Base-by-base conservation (phyloP, 2,113 vertebrate species). In the Datnioides undecimradiatus region DNA sequence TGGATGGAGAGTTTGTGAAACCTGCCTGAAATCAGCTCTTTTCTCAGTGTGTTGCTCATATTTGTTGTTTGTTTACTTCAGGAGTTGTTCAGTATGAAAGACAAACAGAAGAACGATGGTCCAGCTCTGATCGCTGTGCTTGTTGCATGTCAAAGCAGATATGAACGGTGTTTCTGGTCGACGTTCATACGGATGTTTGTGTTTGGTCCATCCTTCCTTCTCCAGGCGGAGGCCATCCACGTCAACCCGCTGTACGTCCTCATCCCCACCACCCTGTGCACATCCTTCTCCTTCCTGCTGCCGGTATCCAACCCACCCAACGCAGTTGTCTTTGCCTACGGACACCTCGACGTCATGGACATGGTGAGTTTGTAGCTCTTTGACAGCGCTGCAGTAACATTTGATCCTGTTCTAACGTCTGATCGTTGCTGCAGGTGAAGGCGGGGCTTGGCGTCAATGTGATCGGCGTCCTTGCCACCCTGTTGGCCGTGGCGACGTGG, bases 221-320 rank as follows among this genome's bases (percentile, higher is more conserved):
- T 71, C 23, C 68, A 99, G 97, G 96, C 97, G 40, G 97, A 98
- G 93, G 95, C 96, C 66, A 96, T 99, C 88, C 92, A 89, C 0
- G 92, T 98, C 76, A 98, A 98, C 67, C 97, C 97, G 16, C 95
- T 99, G 63, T 96, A 95, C 64, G 94, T 99, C 84, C 89, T 99
- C 88, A 94, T 99, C 85, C 97, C 97, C 12, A 58, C 96, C 29
- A 98, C 97, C 8, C 87, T 99, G 2, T 96, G 96, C 73, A 97
- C 96, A 5, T 99, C 97, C 27, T 98, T 98, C 84, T 96, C 97
- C 31, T 98, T 97, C 91, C 93, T 99, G 52, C 93, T 99, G 55
- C 97, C 97, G 2, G 96, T 96, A 41, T 94, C 97, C 90, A 99
- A 97, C 78, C 97, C 97, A 17, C 90, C 97, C 69, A 99, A 99